Base-by-base conservation (phyloP, 2,113 vertebrate species). In the Anhinga rufa region DNA sequence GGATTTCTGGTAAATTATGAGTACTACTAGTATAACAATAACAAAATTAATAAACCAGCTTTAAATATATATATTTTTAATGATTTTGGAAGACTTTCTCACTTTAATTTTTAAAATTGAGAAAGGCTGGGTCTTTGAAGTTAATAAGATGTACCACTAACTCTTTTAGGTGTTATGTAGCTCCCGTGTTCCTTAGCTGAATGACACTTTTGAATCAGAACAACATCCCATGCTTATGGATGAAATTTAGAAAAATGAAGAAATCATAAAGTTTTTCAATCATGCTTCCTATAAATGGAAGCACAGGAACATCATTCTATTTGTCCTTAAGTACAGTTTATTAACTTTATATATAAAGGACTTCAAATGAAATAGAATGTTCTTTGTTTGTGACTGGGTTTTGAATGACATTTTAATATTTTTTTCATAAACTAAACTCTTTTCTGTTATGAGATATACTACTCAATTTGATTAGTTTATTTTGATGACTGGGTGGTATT, bases 221-320 rank as follows among this genome's bases (percentile, higher is more conserved):
- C 20, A 64, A 9, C 2, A 11, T 1, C 2, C 4, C 4, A 17
- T 42, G 2, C 7, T 72, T 82, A 60, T 8, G 17, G 24, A n/a
- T 38, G 20, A 88, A 82, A 76, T 32, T 28, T 31, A 71, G 24
- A 70, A 82, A 76, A 69, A 20, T 7, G 1, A 82, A 87, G 29
- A 80, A 77, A 90, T 57, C 1, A 52, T 36, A 14, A 51, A 31
- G 7, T 49, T 86, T 89, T 90, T 40, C 21, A 70, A 70, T 80
- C 24, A 10, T 0, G 0, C 1, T 77, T 77, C 36, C 8, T 82
- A 42, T 40, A 74, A 65, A 75, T 26, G 12, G 17, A 58, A 87
- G 4, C 14, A 61, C 4, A 60, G 16, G 19, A 69, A 57, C 22
- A 1, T 52, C 10, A 87, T 34, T 19, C 15, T 61, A 49, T 44